Percentiles rank a stretch among this genome's conserved stretches.
phyloP scores from a whole-genome alignment of 2,113 vertebrate species.

The Eleginops maclovinus region DNA sequence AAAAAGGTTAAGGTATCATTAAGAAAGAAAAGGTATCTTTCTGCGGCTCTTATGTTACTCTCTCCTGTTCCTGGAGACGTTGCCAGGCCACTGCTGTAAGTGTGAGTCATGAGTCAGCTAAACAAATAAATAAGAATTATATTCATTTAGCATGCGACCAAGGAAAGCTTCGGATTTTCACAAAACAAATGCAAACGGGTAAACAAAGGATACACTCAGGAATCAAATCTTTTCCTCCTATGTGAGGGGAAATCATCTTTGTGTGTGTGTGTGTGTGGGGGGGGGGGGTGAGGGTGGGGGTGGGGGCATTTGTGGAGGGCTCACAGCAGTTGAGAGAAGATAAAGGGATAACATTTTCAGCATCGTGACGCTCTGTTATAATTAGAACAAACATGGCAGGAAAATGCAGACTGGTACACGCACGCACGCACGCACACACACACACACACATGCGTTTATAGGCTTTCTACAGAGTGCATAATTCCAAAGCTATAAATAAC shows the following conservation, averaged over 20 bases:
- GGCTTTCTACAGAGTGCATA: conserved; percentile 42
- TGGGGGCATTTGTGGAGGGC: conserved; percentile 19
- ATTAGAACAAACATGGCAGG: conserved; percentile 61
- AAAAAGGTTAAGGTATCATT: neutral
- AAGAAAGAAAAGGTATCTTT: neutral
- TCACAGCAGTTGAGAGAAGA: conserved; percentile 43
- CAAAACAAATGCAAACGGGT: conserved; percentile 5
- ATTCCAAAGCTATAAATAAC: conserved; percentile 57
- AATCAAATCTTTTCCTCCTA: conserved; percentile 32
- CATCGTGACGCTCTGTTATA: conserved; percentile 41
- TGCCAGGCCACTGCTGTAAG: neutral
- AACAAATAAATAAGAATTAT: conserved; percentile 22
- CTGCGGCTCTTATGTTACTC: neutral
- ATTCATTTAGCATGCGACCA: conserved; percentile 3
- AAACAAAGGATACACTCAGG: conserved; percentile 32
- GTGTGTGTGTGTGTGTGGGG: conserved; percentile 12
- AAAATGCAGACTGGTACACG: conserved; percentile 35
- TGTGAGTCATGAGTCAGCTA: neutral
- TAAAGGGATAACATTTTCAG: conserved; percentile 58
- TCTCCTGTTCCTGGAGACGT: neutral
- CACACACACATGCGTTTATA: conserved; percentile 19
- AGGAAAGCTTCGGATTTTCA: neutral
- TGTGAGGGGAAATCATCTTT: conserved; percentile 32
- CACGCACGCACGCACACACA: conserved; percentile 26
- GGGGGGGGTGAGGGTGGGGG: no score